Evolutionary conservation across 2,797 vertebrate species (phyloP).

Genomic region (Falco rusticolus): DNA sequence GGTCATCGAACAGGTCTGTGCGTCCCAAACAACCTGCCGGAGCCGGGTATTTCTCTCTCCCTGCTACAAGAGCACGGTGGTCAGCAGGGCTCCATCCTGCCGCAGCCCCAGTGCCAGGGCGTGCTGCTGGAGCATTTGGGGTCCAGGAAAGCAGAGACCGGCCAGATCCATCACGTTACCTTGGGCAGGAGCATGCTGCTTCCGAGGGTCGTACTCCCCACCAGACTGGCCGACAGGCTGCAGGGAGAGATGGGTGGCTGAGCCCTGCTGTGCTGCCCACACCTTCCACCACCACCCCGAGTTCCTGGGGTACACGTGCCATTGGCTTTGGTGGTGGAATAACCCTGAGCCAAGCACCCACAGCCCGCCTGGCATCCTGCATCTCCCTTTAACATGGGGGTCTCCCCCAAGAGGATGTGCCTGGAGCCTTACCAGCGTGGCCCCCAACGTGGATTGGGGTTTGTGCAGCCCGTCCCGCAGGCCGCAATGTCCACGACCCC

Average conservation of each 20-base stretch:
- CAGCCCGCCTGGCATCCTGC: accelerated
- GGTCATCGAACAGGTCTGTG: constrained; percentile 90
- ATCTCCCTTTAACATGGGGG: background rate
- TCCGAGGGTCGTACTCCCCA: constrained; percentile 66
- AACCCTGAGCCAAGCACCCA: background rate
- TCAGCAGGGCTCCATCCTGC: background rate
- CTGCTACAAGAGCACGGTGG: constrained; percentile 16
- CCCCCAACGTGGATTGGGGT: constrained; percentile 83
- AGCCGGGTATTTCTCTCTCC: constrained; percentile 51
- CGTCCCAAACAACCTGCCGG: background rate
- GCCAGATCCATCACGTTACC: background rate
- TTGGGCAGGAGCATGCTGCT: constrained; percentile 69
- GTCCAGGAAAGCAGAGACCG: background rate
- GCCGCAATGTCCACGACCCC: constrained; percentile 94
- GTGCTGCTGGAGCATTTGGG: accelerated
- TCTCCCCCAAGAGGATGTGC: accelerated
- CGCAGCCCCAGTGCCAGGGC: accelerated
- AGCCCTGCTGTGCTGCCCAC: background rate
- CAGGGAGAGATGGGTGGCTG: background rate
- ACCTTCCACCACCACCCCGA: background rate
- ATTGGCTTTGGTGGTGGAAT: accelerated
- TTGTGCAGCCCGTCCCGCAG: constrained; percentile 76
- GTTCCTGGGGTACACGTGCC: accelerated
- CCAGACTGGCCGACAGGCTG: constrained; percentile 76
- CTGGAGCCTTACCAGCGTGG: constrained; percentile 86